Conservation (phyloP, 1,140 invertebrate species). For the Teleogryllus occipitalis region DNA sequence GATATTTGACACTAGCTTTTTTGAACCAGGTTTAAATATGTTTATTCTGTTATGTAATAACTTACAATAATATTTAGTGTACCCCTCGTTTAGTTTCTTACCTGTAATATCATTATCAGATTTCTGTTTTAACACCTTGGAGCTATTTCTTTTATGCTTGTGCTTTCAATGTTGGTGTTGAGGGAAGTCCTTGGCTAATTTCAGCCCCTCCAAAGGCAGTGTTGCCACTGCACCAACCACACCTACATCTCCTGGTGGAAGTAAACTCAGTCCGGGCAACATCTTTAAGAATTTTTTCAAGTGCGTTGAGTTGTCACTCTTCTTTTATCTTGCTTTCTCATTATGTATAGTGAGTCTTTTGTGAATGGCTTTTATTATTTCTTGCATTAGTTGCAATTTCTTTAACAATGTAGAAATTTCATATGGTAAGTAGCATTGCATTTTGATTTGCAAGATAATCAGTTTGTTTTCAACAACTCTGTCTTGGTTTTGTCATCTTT, state of each 20-base stretch:
- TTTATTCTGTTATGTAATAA: not conserved
- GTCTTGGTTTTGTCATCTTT: too few relatives aligned
- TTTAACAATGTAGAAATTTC: too few relatives aligned
- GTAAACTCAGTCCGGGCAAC: constrained; percentile 72
- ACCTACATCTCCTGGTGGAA: constrained; percentile 49
- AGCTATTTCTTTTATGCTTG: not conserved
- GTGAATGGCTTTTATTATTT: not conserved
- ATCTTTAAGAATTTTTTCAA: constrained; percentile 95
- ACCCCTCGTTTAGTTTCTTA: not conserved
- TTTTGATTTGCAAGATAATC: too few relatives aligned
- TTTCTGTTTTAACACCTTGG: not conserved
- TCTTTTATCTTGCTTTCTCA: not conserved
- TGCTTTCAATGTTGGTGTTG: not conserved
- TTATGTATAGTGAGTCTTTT: not conserved
- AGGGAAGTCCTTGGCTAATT: constrained; percentile 14
- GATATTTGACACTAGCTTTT: too few relatives aligned
- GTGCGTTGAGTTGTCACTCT: constrained; percentile 40
- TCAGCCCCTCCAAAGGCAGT: constrained; percentile 16
- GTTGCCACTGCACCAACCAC: constrained; percentile 29
- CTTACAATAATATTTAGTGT: too few relatives aligned
- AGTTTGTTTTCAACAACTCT: too few relatives aligned
- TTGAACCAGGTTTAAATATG: not conserved
- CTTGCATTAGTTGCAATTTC: too few relatives aligned
- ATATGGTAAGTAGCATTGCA: too few relatives aligned
- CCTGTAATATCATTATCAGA: not conserved